Percentiles rank a stretch among this genome's conserved stretches.
Conservation (phyloP, 2,797 vertebrate species). For the Leptoclinus maculatus region DNA sequence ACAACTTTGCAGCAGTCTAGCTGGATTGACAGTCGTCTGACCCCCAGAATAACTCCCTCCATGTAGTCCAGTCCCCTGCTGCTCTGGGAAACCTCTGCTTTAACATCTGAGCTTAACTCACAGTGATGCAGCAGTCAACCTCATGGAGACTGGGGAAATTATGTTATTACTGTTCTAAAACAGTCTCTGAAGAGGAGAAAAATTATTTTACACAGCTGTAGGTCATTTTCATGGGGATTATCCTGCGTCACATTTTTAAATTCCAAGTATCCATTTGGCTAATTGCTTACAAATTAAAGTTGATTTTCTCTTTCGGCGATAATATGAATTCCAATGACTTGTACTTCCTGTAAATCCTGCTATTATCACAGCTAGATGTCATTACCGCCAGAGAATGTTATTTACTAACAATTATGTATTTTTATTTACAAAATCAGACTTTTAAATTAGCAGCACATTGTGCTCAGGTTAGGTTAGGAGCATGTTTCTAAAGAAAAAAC, state of each 20-base stretch:
- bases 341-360: neutral
- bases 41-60: conserved; percentile 21
- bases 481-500: no score
- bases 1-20: neutral
- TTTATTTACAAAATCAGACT: neutral
- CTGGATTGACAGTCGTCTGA: conserved; percentile 20
- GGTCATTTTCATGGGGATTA: neutral
- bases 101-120: conserved; percentile 18
- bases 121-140: conserved; percentile 15
- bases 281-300: conserved; percentile 9
- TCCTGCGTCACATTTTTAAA: neutral
- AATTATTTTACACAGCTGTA: neutral
- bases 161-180: conserved; percentile 10
- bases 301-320: neutral
- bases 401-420: conserved; percentile 5
- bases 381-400: neutral
- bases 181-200: no score
- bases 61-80: conserved; percentile 25
- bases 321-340: neutral
- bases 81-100: conserved; percentile 32
- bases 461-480: neutral
- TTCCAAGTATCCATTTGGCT: neutral
- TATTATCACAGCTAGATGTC: neutral
- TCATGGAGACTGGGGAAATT: neutral
- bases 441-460: neutral